Base-by-base conservation (phyloP, 2,797 vertebrate species). In the Coilia nasus region DNA sequence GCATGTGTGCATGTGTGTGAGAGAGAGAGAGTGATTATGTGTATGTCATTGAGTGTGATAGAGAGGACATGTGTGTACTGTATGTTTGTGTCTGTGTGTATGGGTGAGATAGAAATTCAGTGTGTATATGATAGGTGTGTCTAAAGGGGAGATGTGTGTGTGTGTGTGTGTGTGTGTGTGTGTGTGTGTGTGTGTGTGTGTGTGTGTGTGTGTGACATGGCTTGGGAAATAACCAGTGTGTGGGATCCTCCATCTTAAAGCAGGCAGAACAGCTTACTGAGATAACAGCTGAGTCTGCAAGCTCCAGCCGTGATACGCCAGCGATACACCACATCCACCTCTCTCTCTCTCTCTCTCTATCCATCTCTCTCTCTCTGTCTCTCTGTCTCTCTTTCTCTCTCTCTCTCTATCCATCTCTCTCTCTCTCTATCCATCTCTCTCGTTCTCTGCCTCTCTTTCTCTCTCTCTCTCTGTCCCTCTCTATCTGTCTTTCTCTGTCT, bases 211-310 rank as follows among this genome's bases (percentile, higher is more conserved):
- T 81, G 83, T 85, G 84, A 87, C 86, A 54, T 28, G 41, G 46
- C 50, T 28, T 17, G 81, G 25, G 81, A 57, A 31, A 82, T 23
- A 57, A 19, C 25, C 59, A 6, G 21, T 35, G 60, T 14, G 82
- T 14, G 88, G 83, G 86, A 89, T 91, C 90, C 86, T 89, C 89
- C 90, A 88, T 92, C 89, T 90, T 93, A 91, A 92, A 90, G 89
- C 88, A 75, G 28, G 86, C 81, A 17, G 78, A 88, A 90, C 91
- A 85, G 81, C 91, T 91, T 92, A 91, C 89, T 75, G 67, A 75
- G 67, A 75, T 75, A 75, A 41, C 67, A 35, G 67, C 28, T 17
- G 28, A 35, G 28, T 75, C 67, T 75, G 67, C 28, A 35, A 75
- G 67, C 31, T 75, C 67, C 25, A 31, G 67, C 28, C 67, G 28